phyloP scores from a whole-genome alignment of 2,797 vertebrate species.

The Cynodonichthys magdalenae region DNA sequence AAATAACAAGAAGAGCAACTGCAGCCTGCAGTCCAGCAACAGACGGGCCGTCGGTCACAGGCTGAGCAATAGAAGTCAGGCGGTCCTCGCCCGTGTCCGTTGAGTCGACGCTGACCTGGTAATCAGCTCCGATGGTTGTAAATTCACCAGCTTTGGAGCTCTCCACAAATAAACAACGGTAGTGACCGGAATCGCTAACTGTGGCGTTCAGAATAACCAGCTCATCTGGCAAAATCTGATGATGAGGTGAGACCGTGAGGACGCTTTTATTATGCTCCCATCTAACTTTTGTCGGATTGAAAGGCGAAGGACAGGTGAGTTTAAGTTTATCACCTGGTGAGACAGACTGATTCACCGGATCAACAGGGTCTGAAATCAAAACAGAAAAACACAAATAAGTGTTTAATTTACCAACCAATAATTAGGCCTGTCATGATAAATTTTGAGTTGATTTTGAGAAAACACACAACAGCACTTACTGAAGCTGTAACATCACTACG shows the following conservation, averaged over 20 bases:
- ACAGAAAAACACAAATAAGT: not conserved
- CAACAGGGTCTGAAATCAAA: slow-evolving; percentile 59
- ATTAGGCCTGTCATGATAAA: too few relatives aligned
- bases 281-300: slow-evolving; percentile 67
- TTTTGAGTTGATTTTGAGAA: too few relatives aligned
- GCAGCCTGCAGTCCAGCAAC: slow-evolving; percentile 51
- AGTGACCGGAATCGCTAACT: slow-evolving; percentile 48
- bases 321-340: slow-evolving; percentile 56
- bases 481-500: too few relatives aligned
- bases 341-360: slow-evolving; percentile 38
- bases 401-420: not conserved
- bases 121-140: slow-evolving; percentile 41
- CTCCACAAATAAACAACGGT: slow-evolving; percentile 78
- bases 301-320: slow-evolving; percentile 71
- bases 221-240: slow-evolving; percentile 58
- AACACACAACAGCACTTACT: too few relatives aligned
- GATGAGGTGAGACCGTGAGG: slow-evolving; percentile 38
- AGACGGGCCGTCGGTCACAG: slow-evolving; percentile 36
- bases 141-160: slow-evolving; percentile 49
- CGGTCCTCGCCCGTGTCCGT: not conserved
- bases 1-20: slow-evolving; percentile 57
- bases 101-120: slow-evolving; percentile 50
- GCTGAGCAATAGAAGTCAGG: not conserved
- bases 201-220: slow-evolving; percentile 73
- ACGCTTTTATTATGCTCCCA: slow-evolving; percentile 64